Evolutionary conservation across 2,797 vertebrate species (phyloP).

Genomic region (Oryzias sinensis): DNA sequence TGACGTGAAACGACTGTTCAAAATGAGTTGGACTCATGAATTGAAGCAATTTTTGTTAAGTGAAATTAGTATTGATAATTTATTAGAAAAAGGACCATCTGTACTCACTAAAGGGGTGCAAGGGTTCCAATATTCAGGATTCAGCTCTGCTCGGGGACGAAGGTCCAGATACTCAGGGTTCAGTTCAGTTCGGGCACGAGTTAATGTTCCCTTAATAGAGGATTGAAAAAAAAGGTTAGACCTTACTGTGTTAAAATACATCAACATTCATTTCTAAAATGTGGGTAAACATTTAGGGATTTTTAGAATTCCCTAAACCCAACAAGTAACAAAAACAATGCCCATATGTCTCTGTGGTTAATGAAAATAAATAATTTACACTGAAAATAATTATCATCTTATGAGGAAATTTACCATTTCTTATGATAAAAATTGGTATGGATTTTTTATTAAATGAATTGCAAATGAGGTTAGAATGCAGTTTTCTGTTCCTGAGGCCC

Average conservation of each 20-base stretch:
- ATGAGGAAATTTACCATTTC: conserved; percentile 32
- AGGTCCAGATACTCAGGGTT: conserved; percentile 86
- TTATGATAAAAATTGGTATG: conserved; percentile 19
- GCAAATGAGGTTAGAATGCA: conserved; percentile 42
- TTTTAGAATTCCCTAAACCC: conserved; percentile 10
- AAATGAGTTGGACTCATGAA: conserved; percentile 28
- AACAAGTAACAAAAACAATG: not conserved
- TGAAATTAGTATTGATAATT: conserved; percentile 47
- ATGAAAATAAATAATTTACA: conserved; percentile 23
- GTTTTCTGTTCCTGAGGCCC: conserved; percentile 55
- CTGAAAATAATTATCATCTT: conserved; percentile 31
- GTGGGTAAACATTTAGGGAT: conserved; percentile 2
- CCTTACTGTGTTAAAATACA: conserved; percentile 12
- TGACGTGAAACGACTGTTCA: conserved; percentile 21
- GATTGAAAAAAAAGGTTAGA: conserved; percentile 65
- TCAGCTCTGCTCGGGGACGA: conserved; percentile 81
- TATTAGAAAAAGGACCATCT: conserved; percentile 42
- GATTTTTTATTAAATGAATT: conserved; percentile 29
- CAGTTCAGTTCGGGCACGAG: conserved; percentile 83
- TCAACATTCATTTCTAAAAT: conserved; percentile 10
- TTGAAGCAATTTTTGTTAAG: conserved; percentile 33
- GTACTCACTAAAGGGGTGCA: conserved; percentile 87
- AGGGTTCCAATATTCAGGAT: conserved; percentile 85
- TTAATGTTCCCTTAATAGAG: conserved; percentile 81
- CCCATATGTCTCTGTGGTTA: conserved; percentile 8